Conservation (phyloP, 2,888 invertebrate species). For the Nomada hirtipes region DNA sequence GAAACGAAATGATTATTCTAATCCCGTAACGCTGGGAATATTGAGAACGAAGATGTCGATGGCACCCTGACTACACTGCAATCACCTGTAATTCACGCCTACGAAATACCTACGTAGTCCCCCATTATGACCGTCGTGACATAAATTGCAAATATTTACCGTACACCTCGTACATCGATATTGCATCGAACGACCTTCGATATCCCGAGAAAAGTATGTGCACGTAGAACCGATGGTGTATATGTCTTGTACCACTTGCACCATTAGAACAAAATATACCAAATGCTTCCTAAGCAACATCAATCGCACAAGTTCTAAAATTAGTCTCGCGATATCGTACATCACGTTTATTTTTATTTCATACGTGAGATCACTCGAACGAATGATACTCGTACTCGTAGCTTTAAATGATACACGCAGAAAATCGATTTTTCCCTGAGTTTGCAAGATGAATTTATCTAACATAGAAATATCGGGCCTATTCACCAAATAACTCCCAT, state of each 20-base stretch:
- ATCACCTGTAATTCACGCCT: slow-evolving; percentile 71
- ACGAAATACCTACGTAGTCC: slow-evolving; percentile 66
- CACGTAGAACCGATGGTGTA: slow-evolving; percentile 5
- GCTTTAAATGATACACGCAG: not conserved
- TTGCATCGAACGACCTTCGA: slow-evolving; percentile 51
- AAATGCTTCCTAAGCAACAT: not conserved
- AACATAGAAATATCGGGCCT: not conserved
- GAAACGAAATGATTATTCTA: slow-evolving; percentile 20
- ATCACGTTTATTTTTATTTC: not conserved
- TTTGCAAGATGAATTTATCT: not conserved
- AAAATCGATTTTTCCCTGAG: not conserved
- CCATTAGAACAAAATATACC: slow-evolving; percentile 1
- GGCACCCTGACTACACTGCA: slow-evolving; percentile 37
- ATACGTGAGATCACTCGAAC: not conserved
- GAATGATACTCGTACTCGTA: not conserved
- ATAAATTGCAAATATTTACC: slow-evolving; percentile 62
- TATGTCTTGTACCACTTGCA: not conserved
- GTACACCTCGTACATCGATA: slow-evolving; percentile 46
- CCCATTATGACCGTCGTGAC: slow-evolving; percentile 59
- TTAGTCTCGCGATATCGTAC: slow-evolving; percentile 8
- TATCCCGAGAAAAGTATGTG: not conserved
- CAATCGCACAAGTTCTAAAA: slow-evolving; percentile 10
- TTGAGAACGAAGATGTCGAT: slow-evolving; percentile 34
- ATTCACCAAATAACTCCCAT: not conserved
- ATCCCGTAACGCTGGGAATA: not conserved